Evolutionary conservation across 2,797 vertebrate species (phyloP).

Genomic region (Lophius americanus): DNA sequence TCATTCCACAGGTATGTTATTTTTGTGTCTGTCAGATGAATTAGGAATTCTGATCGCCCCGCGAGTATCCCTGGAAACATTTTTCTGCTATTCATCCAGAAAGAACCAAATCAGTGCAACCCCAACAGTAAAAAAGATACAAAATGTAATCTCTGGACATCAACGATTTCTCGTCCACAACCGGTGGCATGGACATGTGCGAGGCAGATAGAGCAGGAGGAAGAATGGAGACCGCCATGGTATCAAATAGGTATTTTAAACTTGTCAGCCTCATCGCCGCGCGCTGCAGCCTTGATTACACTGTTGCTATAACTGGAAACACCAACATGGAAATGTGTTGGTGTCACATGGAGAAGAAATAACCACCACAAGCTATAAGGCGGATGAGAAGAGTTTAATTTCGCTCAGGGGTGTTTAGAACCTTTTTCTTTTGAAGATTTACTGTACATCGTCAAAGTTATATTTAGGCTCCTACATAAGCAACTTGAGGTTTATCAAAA

Average conservation of each 20-base stretch:
- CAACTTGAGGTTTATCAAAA: conserved; percentile 7
- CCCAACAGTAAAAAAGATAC: background rate
- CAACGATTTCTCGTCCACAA: conserved; percentile 12
- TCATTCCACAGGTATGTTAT: background rate
- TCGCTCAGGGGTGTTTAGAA: conserved; percentile 15
- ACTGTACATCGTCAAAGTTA: conserved; percentile 5
- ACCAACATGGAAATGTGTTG: conserved; percentile 44
- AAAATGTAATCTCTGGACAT: conserved; percentile 29
- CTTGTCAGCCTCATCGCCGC: conserved; percentile 23
- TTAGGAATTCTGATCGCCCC: background rate
- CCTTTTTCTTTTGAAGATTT: conserved; percentile 10
- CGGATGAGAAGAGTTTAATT: conserved; percentile 29
- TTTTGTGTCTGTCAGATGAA: background rate
- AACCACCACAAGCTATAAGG: conserved; percentile 3
- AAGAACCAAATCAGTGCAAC: conserved; percentile 3
- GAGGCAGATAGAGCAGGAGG: conserved; percentile 25
- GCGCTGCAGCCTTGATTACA: conserved; percentile 37
- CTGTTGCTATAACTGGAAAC: conserved; percentile 59
- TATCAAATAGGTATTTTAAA: conserved; percentile 45
- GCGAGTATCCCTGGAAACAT: conserved; percentile 34
- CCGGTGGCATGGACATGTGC: conserved; percentile 27
- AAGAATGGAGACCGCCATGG: conserved; percentile 35
- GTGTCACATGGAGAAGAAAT: conserved; percentile 33
- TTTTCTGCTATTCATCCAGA: conserved; percentile 23
- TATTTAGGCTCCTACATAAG: conserved; percentile 27